A percentile compares a stretch with the other conserved stretches of the same genome.
phyloP scores from a whole-genome alignment of 35 echinoderm and acorn worm genomes.

The Diadema setosum region DNA sequence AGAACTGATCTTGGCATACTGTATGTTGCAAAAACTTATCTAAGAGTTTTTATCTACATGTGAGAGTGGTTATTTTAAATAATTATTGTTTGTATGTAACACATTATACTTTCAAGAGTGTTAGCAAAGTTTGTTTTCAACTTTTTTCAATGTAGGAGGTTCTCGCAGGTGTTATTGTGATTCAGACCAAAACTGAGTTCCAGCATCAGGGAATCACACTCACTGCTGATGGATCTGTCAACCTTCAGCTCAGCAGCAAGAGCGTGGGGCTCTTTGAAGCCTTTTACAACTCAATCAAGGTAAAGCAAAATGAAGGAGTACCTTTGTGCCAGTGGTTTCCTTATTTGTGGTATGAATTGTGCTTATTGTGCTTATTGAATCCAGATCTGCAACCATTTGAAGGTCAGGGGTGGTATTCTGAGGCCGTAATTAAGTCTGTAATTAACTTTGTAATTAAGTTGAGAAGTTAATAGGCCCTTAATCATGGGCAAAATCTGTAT shows the following conservation, averaged over 20 bases:
- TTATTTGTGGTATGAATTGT: too few relatives aligned
- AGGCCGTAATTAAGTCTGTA: too few relatives aligned
- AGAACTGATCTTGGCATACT: too few relatives aligned
- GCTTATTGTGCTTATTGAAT: too few relatives aligned
- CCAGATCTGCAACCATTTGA: too few relatives aligned
- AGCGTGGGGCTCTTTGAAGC: slow-evolving; percentile 98
- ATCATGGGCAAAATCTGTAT: too few relatives aligned
- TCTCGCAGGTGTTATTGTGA: slow-evolving; percentile 76
- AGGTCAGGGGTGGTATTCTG: too few relatives aligned
- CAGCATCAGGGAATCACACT: slow-evolving; percentile 95
- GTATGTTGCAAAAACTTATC: too few relatives aligned
- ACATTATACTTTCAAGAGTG: not conserved
- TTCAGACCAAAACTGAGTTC: slow-evolving; percentile 76
- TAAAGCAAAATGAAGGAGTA: slow-evolving; percentile 7
- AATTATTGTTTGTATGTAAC: not conserved
- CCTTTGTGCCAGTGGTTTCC: too few relatives aligned
- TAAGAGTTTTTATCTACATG: too few relatives aligned
- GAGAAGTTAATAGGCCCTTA: too few relatives aligned
- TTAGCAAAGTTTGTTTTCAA: not conserved
- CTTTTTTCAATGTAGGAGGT: slow-evolving; percentile 52
- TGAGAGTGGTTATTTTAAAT: not conserved
- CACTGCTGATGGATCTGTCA: slow-evolving; percentile 83
- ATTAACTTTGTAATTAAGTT: too few relatives aligned
- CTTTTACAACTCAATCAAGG: slow-evolving; percentile 98
- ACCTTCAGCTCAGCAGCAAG: slow-evolving; percentile 91